Evolutionary conservation across 2,113 vertebrate genomes (phyloP).

Genomic region (Cervus canadensis): DNA sequence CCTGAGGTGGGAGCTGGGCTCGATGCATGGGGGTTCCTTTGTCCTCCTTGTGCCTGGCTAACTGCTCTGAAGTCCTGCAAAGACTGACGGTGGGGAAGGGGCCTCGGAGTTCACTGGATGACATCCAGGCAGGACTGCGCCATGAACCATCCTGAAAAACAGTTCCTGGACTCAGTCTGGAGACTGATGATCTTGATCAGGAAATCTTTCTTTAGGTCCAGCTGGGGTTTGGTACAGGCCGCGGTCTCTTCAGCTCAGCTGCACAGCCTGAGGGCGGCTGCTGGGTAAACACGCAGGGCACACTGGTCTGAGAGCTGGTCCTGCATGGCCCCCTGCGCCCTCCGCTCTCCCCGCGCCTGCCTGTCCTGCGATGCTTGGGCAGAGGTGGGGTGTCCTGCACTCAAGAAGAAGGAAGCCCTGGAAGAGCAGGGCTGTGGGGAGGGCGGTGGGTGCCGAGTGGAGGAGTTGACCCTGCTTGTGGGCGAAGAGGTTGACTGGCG

Average conservation of each 20-base stretch:
- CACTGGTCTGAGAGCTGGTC: neutral
- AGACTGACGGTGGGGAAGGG: neutral
- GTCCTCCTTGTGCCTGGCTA: neutral
- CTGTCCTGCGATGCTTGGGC: neutral
- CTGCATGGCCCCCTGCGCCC: slow-evolving; percentile 25
- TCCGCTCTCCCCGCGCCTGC: slow-evolving; percentile 49
- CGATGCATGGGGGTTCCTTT: neutral
- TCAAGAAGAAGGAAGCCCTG: neutral
- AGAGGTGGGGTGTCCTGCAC: neutral
- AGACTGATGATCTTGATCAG: neutral
- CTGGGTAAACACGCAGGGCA: neutral
- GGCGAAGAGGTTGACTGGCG: neutral
- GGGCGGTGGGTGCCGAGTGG: neutral
- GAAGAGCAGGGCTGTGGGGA: neutral
- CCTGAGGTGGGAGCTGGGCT: neutral
- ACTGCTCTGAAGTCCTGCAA: neutral
- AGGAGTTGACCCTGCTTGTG: neutral
- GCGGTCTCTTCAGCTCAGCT: neutral
- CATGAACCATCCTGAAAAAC: neutral
- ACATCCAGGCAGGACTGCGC: neutral
- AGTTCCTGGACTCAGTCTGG: neutral
- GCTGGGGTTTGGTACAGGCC: neutral
- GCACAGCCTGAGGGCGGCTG: neutral
- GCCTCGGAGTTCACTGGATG: neutral
- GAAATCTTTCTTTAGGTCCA: neutral